Base-by-base conservation (phyloP, 2,888 invertebrate genomes). In the Xestia rhomboidea region DNA sequence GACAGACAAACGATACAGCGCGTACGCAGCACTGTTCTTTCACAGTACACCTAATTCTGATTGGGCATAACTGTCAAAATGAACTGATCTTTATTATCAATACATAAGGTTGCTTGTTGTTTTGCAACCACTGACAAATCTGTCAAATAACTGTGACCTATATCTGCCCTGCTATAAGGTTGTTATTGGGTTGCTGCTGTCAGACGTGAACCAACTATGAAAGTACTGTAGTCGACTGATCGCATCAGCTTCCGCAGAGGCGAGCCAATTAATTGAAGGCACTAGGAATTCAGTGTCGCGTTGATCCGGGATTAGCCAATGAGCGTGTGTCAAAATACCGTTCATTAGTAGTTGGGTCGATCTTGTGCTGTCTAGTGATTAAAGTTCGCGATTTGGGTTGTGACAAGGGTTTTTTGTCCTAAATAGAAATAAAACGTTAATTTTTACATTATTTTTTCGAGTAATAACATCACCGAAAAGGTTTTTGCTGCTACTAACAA, bases 241-340 rank as follows among this genome's bases (percentile, higher is more conserved):
- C 79, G 86, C 77, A 84, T 81, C 82, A 82, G 70, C 69, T 70
- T 73, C 72, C 84, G 46, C 76, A 86, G 78, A 67, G 81, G 74
- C 76, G 72, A 78, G 76, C 81, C 84, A 84, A 89, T 87, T 87
- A 89, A 89, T 89, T 84, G 83, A 82, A 80, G 80, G 83, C 71
- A 78, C 77, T 78, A 73, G 83, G 73, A 76, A 81, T 83, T 76
- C 82, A 79, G 82, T 85, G 87, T 88, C 75, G 79, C 60, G 66
- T 81, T 86, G 73, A 85, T 80, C 82, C 64, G 5, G 81, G 84
- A 86, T 87, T 83, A 82, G 68, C 77, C 85, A 85, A 85, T 79
- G 78, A 75, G 76, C 67, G 44, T 77, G 77, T 71, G 73, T 77
- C 79, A 73, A 85, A 80, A 83, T 85, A 80, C 73, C 46, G 67